Conservation (phyloP, 2,113 vertebrate genomes). For the Paralichthys olivaceus region DNA sequence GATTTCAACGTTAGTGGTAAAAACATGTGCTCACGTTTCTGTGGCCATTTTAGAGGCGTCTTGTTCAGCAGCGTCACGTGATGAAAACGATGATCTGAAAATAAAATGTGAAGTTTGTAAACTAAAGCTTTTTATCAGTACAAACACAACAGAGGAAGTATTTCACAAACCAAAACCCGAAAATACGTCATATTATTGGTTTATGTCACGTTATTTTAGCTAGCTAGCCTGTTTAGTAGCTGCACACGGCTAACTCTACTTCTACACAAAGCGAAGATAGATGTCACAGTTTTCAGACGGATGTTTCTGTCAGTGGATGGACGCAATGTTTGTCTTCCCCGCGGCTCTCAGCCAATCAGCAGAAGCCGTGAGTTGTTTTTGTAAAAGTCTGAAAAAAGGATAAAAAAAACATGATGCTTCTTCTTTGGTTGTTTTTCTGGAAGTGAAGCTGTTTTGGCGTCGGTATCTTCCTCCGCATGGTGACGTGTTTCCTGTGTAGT, state of each 20-base stretch:
- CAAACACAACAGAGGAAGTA: no score
- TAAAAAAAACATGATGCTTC: background rate
- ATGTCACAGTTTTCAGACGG: constrained; percentile 11
- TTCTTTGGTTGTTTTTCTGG: constrained; percentile 23
- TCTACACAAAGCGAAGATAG: no score
- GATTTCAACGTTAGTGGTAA: no score
- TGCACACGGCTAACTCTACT: background rate
- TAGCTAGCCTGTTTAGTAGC: background rate
- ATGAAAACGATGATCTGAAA: background rate
- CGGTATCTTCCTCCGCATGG: constrained; percentile 65
- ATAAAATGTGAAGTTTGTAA: no score
- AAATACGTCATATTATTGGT: no score
- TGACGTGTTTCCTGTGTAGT: constrained; percentile 70
- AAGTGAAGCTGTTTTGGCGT: constrained; percentile 47
- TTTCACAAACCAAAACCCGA: no score
- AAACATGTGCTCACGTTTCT: no score
- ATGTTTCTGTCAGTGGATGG: constrained; percentile 1
- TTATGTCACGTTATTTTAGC: background rate
- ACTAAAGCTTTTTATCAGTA: no score
- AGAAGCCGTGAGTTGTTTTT: constrained; percentile 24
- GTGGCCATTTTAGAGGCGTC: no score
- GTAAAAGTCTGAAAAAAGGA: constrained; percentile 1
- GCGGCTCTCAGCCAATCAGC: constrained; percentile 50
- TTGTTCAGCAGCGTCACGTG: background rate
- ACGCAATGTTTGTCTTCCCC: background rate